Evolutionary conservation across 2,888 invertebrate species (phyloP).

Genomic region (Himalopsyche anomala): DNA sequence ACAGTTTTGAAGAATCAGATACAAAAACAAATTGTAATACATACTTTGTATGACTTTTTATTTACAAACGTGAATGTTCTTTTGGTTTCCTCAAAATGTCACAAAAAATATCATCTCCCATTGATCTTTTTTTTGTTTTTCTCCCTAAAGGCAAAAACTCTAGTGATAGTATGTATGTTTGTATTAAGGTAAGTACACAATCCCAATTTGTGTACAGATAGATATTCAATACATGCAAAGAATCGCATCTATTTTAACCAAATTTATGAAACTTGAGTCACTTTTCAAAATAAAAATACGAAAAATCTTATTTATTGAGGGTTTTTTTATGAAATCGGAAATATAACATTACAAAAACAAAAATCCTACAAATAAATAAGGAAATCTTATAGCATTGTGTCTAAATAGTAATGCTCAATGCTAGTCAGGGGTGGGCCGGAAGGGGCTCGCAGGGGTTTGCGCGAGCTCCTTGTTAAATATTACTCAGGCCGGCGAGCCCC

Average conservation of each 20-base stretch:
- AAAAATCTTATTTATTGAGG: too few species aligned
- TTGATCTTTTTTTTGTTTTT: slow-evolving; percentile 41
- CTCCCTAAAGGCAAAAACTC: slow-evolving; percentile 33
- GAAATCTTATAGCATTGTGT: too few species aligned
- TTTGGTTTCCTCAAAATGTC: background rate
- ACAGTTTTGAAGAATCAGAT: background rate
- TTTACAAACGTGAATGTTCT: slow-evolving; percentile 34
- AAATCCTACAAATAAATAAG: too few species aligned
- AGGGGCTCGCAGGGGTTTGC: too few species aligned
- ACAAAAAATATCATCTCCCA: slow-evolving; percentile 22
- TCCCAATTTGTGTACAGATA: background rate
- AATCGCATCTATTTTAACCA: background rate
- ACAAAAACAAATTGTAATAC: background rate
- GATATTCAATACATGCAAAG: slow-evolving; percentile 26
- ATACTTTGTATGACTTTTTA: background rate
- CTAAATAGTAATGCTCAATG: too few species aligned
- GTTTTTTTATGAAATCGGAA: too few species aligned
- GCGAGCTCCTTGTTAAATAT: too few species aligned
- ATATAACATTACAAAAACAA: too few species aligned
- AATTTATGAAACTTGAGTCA: background rate
- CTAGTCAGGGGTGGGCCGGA: too few species aligned
- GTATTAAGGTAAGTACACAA: slow-evolving; percentile 20
- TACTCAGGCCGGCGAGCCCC: too few species aligned
- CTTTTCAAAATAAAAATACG: background rate
- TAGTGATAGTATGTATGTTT: slow-evolving; percentile 14